Base-by-base conservation (phyloP, 1,140 invertebrate species). In the Eurosta solidaginis region DNA sequence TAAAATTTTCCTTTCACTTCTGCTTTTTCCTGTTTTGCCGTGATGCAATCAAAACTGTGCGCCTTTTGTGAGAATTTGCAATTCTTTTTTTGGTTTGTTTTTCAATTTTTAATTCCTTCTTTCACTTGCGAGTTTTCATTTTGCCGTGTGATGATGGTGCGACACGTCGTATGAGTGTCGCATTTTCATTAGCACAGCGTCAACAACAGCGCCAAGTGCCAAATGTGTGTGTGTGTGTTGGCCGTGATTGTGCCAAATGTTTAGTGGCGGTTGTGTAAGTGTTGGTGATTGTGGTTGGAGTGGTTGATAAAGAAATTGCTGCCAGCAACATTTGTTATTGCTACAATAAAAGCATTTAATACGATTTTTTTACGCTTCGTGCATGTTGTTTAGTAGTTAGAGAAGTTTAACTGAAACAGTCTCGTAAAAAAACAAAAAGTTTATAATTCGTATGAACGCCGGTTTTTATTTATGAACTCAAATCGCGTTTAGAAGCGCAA, bases 81-180 rank as follows among this genome's bases (percentile, higher is more conserved):
- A 40, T 68, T 36, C 22, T 68, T 36, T 40, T 68, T 68, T 40
- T n/a, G n/a, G n/a, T n/a, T 68, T 29, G 22, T 47, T 47, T 47
- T n/a, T 47, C 45, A 68, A 68, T 68, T 68, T 68, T 68, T 68
- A 68, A 68, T 68, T 68, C 40, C 59, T 20, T 42, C n/a, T 36
- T 22, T 68, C 59, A 25, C 17, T n/a, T 40, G 59, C 59, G 22
- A 20, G n/a, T 40, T 40, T 68, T 17, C 59, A 20, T 40, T 40
- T 27, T 3, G 20, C 50, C 3, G 3, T 22, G n/a, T 17, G 59
- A 20, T 40, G n/a, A n/a, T n/a, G n/a, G 59, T 68, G 33, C 59
- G 33, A 22, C 59, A 68, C 9, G 59, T 20, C 59, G 59, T 68
- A 40, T 68, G 59, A 40, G 59, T 40, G 27, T 68, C 40, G 59